These are phyloP conservation scores for Gallinago undulata DNA, from an alignment of 2,113 vertebrate species.

Conservation along the genomic window DNA sequence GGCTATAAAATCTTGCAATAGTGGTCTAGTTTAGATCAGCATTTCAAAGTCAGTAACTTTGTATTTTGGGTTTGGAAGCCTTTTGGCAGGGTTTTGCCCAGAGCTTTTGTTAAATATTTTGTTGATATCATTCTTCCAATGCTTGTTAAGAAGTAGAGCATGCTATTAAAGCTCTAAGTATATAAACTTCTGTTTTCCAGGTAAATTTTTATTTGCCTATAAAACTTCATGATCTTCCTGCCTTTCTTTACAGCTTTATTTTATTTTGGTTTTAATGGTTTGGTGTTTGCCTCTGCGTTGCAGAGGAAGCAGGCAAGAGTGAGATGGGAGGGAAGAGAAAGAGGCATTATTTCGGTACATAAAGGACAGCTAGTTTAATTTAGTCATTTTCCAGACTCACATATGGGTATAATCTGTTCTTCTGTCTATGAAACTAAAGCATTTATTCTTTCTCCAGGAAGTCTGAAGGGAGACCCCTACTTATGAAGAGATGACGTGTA, in stretches of 20 bases:
- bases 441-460: conserved; percentile 63
- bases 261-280: background rate
- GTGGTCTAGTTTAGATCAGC: background rate
- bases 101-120: background rate
- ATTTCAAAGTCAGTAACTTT: background rate
- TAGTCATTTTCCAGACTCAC: background rate
- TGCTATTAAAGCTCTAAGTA: background rate
- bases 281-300: background rate
- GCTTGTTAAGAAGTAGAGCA: background rate
- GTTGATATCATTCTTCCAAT: background rate
- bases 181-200: background rate
- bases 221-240: background rate
- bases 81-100: background rate
- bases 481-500: conserved; percentile 71
- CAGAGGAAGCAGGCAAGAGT: background rate
- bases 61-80: background rate
- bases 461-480: background rate
- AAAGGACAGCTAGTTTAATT: background rate
- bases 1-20: background rate
- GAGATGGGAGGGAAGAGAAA: background rate
- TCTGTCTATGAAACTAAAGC: background rate
- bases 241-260: background rate
- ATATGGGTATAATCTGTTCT: background rate
- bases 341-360: background rate
- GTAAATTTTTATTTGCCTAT: background rate